Percentiles rank a stretch among this genome's conserved stretches.
Evolutionary conservation across 1,140 invertebrate genomes (phyloP).

Genomic region (Drosophila nannoptera): DNA sequence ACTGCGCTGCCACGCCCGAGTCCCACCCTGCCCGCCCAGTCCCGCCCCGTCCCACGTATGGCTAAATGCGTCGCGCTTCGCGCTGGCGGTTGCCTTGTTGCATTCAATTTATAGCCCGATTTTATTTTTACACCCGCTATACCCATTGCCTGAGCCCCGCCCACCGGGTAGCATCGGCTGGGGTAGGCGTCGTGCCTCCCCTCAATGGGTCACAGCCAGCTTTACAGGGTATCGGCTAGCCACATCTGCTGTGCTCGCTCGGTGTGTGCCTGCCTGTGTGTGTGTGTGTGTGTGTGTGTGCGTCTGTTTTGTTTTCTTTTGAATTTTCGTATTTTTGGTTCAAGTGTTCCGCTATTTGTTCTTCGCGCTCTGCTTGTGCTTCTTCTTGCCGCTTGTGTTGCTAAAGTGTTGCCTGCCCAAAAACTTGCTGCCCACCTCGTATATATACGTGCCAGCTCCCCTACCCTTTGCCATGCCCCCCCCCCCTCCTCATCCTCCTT

Average conservation of each 20-base stretch:
- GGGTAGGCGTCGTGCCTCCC: too few species aligned
- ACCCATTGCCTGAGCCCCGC: not conserved
- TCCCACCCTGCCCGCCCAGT: not conserved
- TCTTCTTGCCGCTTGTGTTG: conserved; percentile 32
- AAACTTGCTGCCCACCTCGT: not conserved
- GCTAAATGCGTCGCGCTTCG: not conserved
- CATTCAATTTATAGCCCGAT: conserved; percentile 50
- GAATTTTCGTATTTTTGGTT: conserved; percentile 47
- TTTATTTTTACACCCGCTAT: conserved; percentile 32
- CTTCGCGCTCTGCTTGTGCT: not conserved
- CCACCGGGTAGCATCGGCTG: not conserved
- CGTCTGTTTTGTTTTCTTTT: conserved; percentile 40
- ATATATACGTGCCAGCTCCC: not conserved
- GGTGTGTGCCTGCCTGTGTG: conserved; percentile 12
- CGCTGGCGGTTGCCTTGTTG: conserved; percentile 17
- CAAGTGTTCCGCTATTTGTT: conserved; percentile 29
- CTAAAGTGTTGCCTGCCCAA: conserved; percentile 42
- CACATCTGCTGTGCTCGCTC: conserved; percentile 2
- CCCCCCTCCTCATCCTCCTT: not conserved
- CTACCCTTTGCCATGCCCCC: not conserved
- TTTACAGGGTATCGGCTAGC: not conserved
- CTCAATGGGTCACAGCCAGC: too few species aligned
- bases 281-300: conserved; percentile 2
- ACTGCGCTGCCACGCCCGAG: not conserved
- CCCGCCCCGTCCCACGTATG: not conserved